Conservation (phyloP, 2,113 vertebrate genomes). For the Dasypus novemcinctus region DNA sequence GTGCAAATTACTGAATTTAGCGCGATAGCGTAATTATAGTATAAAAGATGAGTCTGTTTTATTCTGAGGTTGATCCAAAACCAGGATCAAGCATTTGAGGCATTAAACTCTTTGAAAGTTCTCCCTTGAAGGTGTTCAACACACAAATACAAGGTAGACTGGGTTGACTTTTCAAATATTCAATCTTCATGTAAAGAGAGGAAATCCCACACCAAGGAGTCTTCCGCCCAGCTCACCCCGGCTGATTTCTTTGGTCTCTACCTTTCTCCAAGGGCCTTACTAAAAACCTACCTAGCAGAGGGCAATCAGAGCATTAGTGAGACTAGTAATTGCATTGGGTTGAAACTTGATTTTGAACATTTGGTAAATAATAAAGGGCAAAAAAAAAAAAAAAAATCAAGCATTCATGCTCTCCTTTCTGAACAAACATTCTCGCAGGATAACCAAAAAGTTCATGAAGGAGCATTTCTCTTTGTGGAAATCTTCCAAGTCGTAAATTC, state of each 20-base stretch:
- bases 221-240: neutral
- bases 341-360: neutral
- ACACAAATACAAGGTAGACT: neutral
- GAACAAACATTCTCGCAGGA: neutral
- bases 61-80: constrained; percentile 77
- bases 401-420: neutral
- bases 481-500: neutral
- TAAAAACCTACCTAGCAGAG: neutral
- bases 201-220: neutral
- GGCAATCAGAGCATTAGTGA: neutral
- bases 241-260: neutral
- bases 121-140: neutral
- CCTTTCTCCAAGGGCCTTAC: neutral
- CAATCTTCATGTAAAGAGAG: neutral
- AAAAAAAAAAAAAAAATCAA: neutral
- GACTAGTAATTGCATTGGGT: neutral
- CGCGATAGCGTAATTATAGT: neutral
- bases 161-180: neutral
- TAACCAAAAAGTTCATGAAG: neutral
- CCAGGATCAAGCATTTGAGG: neutral
- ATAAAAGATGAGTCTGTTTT: constrained; percentile 69
- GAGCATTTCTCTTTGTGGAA: neutral
- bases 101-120: neutral
- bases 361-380: neutral
- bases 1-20: constrained; percentile 43